Percentiles rank a stretch among this genome's conserved stretches.
Conservation (phyloP, 2,888 invertebrate genomes). For the Glyphotaelius pellucidus region DNA sequence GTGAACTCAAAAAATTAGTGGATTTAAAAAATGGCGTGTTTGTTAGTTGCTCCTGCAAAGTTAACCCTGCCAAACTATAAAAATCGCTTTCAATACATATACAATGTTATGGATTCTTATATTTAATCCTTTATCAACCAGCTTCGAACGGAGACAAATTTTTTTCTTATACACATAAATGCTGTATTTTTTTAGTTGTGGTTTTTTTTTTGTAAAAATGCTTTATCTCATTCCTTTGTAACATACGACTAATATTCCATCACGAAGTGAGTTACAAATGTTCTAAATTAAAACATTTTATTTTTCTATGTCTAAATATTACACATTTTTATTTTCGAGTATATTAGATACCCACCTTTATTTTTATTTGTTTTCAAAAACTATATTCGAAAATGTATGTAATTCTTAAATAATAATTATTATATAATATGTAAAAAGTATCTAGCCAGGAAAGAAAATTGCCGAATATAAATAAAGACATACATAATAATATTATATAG, state of each 20-base stretch:
- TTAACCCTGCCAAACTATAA: background rate
- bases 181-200: background rate
- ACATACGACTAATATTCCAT: background rate
- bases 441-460: conserved; percentile 6
- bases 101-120: background rate
- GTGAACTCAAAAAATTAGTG: no score
- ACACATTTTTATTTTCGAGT: background rate
- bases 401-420: background rate
- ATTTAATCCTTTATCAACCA: background rate
- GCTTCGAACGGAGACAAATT: background rate
- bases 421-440: background rate
- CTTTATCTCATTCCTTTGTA: background rate
- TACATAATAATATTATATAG: background rate
- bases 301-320: background rate
- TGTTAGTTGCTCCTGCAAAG: no score
- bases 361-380: conserved; percentile 2
- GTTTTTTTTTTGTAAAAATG: background rate
- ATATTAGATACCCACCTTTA: background rate
- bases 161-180: background rate
- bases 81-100: background rate
- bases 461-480: conserved; percentile 9
- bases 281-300: background rate
- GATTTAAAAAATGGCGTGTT: background rate
- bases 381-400: background rate
- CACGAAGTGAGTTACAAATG: background rate